A percentile compares a stretch with the other conserved stretches of the same genome.
Conservation (phyloP, 2,797 vertebrate species). For the Coluber constrictor region DNA sequence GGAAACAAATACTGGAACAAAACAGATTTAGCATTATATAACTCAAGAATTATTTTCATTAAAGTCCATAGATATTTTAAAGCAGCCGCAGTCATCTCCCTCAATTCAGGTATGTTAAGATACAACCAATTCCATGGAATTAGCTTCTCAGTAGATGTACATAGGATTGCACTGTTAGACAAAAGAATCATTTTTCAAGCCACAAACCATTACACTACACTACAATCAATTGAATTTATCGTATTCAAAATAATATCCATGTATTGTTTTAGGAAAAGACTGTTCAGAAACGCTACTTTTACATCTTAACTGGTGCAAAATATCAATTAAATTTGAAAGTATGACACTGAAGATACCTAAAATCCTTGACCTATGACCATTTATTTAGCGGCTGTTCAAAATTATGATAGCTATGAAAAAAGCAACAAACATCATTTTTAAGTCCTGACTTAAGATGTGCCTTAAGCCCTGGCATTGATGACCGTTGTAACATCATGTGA, state of each 20-base stretch:
- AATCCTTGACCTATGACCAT: neutral
- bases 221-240: neutral
- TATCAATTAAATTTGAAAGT: neutral
- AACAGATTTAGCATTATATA: conserved; percentile 24
- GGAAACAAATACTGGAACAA: conserved; percentile 23
- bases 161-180: neutral
- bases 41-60: conserved; percentile 13
- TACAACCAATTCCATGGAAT: neutral
- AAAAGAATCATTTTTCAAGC: conserved; percentile 12
- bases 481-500: neutral
- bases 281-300: neutral
- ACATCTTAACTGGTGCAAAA: neutral
- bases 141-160: neutral
- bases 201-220: neutral
- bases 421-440: neutral
- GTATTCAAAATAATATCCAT: neutral
- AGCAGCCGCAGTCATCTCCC: neutral
- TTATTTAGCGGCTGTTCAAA: neutral
- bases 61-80: conserved; percentile 25
- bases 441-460: neutral
- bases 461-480: neutral
- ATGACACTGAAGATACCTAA: neutral
- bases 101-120: conserved; percentile 1
- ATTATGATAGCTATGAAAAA: neutral
- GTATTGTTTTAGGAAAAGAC: neutral